phyloP scores from a whole-genome alignment of 2,113 vertebrate species.

The Hyaena hyaena region DNA sequence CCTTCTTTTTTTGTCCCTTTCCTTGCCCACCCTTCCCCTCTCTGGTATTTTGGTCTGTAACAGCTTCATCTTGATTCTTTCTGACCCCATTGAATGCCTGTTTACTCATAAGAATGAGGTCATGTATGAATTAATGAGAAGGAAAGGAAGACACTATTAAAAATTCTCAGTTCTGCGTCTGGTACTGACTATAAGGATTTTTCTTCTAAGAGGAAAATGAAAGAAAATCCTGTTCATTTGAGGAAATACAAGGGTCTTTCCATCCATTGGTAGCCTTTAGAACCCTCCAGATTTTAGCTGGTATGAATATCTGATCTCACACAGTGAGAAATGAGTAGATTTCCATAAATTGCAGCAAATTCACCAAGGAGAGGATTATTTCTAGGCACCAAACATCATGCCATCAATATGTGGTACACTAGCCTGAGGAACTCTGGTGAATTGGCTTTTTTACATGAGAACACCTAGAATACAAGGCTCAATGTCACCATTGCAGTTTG shows the following conservation, averaged over 20 bases:
- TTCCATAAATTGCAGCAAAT: neutral
- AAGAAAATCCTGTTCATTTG: neutral
- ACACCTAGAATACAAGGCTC: neutral
- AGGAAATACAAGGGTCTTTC: neutral
- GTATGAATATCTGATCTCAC: neutral
- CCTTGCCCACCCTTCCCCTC: no score
- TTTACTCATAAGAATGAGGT: constrained; percentile 29
- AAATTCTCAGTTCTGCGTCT: constrained; percentile 34
- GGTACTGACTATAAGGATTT: neutral
- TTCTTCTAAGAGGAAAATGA: neutral
- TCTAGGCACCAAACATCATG: neutral
- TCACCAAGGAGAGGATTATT: neutral
- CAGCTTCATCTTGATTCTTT: neutral
- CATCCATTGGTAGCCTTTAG: neutral
- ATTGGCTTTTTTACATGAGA: neutral
- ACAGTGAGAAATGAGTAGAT: neutral
- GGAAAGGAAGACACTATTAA: neutral
- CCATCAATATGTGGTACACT: neutral
- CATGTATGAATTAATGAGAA: constrained; percentile 31
- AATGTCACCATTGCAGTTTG: neutral
- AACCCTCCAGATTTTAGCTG: neutral
- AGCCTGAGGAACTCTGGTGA: neutral
- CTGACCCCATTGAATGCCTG: neutral
- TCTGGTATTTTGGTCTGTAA: neutral
- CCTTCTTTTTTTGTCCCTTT: neutral